phyloP scores from a whole-genome alignment of 2,797 vertebrate species.

The Coreius guichenoti region DNA sequence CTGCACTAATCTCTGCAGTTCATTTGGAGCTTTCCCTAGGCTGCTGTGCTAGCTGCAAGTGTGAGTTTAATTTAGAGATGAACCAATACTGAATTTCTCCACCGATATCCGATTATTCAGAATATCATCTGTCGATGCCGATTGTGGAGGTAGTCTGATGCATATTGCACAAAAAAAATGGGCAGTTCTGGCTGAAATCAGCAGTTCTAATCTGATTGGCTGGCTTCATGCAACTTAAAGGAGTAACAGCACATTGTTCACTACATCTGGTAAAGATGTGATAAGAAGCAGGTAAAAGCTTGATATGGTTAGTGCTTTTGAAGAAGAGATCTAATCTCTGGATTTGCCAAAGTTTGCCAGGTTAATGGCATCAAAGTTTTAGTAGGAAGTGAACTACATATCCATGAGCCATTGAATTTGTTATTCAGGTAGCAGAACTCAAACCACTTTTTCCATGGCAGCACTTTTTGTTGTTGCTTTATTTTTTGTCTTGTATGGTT shows the following conservation, averaged over 20 bases:
- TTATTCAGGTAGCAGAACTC: not conserved
- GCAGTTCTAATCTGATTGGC: not conserved
- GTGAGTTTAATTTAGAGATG: not conserved
- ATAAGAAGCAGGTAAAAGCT: not conserved
- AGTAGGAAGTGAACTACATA: not conserved
- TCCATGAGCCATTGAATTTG: too few species aligned
- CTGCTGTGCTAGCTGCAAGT: not conserved
- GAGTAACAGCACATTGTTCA: not conserved
- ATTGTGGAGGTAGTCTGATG: not conserved
- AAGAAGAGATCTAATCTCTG: not conserved
- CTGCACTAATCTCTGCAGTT: conserved; percentile 52
- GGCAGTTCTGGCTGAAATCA: not conserved
- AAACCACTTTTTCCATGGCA: too few species aligned
- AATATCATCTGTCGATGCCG: not conserved
- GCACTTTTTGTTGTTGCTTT: not conserved
- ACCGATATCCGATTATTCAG: not conserved
- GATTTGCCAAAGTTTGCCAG: not conserved
- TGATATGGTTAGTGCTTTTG: not conserved
- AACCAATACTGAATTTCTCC: not conserved
- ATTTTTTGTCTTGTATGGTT: not conserved
- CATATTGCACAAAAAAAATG: not conserved
- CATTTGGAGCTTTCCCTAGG: conserved; percentile 27
- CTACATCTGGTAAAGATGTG: not conserved
- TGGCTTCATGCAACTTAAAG: not conserved
- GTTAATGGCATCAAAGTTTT: not conserved